Conservation (phyloP, 2,888 invertebrate genomes). For the Autographa gamma region DNA sequence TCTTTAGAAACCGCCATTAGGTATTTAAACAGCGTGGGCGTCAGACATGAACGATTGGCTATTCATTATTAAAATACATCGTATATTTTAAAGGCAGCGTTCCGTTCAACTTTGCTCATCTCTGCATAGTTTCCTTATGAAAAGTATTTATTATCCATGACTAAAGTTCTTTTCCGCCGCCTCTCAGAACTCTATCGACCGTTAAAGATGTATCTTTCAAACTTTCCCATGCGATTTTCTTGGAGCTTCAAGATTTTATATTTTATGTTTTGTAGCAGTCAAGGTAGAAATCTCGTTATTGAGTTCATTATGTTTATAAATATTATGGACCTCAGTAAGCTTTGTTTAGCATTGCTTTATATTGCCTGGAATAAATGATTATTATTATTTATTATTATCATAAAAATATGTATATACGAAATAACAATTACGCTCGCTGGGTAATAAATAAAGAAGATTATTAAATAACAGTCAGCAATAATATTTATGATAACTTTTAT, state of each 20-base stretch:
- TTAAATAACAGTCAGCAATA: no score
- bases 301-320: not conserved
- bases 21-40: slow-evolving; percentile 4
- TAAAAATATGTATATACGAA: no score
- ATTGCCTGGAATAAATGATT: no score
- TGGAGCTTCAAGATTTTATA: slow-evolving; percentile 14
- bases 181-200: slow-evolving; percentile 79
- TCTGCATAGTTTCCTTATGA: slow-evolving; percentile 63
- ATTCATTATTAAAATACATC: not conserved
- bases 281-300: not conserved
- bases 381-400: no score
- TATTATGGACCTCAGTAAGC: no score
- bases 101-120: slow-evolving; percentile 63
- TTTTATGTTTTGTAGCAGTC: slow-evolving; percentile 8
- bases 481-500: no score
- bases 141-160: slow-evolving; percentile 70
- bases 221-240: slow-evolving; percentile 59
- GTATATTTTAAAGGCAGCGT: slow-evolving; percentile 20
- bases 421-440: no score
- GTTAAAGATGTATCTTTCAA: slow-evolving; percentile 77
- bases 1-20: slow-evolving; percentile 1
- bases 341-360: no score
- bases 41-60: slow-evolving; percentile 3
- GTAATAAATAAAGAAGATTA: no score
- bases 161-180: slow-evolving; percentile 67